Evolutionary conservation across 2,113 vertebrate species (phyloP), one percentile per base, ranked within the genome.

Genomic region (Tyto alba): DNA sequence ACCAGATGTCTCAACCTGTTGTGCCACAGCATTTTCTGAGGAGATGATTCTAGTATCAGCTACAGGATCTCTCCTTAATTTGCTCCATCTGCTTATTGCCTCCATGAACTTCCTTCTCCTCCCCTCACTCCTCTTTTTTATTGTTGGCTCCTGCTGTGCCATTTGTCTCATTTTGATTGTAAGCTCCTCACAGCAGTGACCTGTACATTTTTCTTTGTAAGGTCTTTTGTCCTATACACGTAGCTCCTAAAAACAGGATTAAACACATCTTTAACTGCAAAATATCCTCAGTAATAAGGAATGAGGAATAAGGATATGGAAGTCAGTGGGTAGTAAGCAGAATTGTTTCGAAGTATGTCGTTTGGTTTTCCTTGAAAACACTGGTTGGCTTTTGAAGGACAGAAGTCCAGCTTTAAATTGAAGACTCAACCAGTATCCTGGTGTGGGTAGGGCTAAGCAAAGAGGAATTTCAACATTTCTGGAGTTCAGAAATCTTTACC

Each of bases 341-440:
- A 93, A 72, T 41, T 60, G 30, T 84, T 95, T 84, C 76, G 59
- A 67, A 90, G 59, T 92, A 18, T 8, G 62, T 95, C 78, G 34
- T 84, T 93, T 60, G 85, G 68, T 94, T 95, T 95, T 95, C 82
- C 88, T 85, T 92, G 64, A 92, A 94, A 92, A 76, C 60, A 43
- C 22, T 78, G 66, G 60, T 64, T 95, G 78, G 79, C 74, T 90
- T 93, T 90, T 95, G 87, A 95, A 96, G 76, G 91, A 84, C 73
- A 73, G 18, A 94, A 83, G 74, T 90, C 59, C 5, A 0, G 32
- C 74, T 85, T 95, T 85, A 85, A 96, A 78, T n/a, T 85, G 85
- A 93, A 88, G 71, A 48, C 43, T 90, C 13, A 40, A 29, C 52
- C 80, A 71, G 60, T 63, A 74, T 67, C 69, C 57, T 69, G 22